Conservation (phyloP, 2,888 invertebrate genomes). For the Chymomyza fuscimana region DNA sequence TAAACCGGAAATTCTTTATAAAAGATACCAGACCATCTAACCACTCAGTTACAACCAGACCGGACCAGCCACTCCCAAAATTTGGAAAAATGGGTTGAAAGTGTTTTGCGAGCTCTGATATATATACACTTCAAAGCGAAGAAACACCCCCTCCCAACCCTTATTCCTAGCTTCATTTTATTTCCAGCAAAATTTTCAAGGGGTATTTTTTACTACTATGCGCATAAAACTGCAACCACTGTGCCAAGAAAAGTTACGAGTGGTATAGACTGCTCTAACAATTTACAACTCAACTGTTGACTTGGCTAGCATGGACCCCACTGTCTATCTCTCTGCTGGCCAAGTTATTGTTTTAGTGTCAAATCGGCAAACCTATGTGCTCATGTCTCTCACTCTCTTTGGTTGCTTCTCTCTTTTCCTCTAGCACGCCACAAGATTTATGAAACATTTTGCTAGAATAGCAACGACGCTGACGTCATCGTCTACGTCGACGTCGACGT, state of each 20-base stretch:
- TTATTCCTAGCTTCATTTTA: no score
- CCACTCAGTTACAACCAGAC: no score
- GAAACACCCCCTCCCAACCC: no score
- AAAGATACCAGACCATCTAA: no score
- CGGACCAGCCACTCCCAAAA: no score
- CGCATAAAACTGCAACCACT: no score
- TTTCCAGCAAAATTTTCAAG: no score
- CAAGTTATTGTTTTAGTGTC: conserved; percentile 41
- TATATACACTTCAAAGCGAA: no score
- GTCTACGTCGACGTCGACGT: neutral
- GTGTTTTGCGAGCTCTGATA: no score
- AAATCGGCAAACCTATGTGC: conserved; percentile 26
- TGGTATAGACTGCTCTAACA: conserved; percentile 13
- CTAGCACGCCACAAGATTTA: conserved; percentile 39
- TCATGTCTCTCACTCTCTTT: neutral
- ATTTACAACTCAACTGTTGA: conserved; percentile 27
- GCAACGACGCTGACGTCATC: conserved; percentile 19
- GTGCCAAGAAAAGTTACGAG: neutral
- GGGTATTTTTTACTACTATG: no score
- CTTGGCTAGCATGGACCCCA: neutral
- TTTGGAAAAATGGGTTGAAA: no score
- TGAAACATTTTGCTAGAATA: conserved; percentile 37
- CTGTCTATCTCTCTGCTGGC: conserved; percentile 5
- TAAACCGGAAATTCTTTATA: no score
- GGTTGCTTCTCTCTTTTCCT: neutral